phyloP scores from a whole-genome alignment of 64 coral and sea anemone genomes.

The Catalaphyllia jardinei region DNA sequence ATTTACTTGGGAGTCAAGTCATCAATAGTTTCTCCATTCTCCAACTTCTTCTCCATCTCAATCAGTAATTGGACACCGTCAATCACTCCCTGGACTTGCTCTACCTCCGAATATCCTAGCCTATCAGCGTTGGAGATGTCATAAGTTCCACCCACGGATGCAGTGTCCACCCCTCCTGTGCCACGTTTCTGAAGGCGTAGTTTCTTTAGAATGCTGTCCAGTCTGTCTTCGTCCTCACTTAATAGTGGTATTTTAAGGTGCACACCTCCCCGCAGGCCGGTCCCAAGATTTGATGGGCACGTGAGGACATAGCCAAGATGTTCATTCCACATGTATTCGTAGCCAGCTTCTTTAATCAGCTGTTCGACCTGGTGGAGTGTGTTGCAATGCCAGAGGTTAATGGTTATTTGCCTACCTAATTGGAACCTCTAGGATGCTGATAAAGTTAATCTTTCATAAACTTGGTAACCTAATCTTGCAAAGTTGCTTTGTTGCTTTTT shows the following conservation, averaged over 20 bases:
- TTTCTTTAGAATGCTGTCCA: conserved; percentile 72
- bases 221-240: conserved; percentile 64
- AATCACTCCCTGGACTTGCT: conserved; percentile 75
- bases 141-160: conserved; percentile 85
- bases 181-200: conserved; percentile 83
- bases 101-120: conserved; percentile 78
- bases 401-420: too few relatives aligned
- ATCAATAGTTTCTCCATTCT: conserved; percentile 75
- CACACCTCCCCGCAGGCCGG: conserved; percentile 84
- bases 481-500: too few relatives aligned
- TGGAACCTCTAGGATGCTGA: too few relatives aligned
- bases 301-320: conserved; percentile 86
- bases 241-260: conserved; percentile 79
- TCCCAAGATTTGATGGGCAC: conserved; percentile 90
- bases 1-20: conserved; percentile 73
- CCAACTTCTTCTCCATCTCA: conserved; percentile 83
- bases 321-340: conserved; percentile 92
- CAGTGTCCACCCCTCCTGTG: conserved; percentile 90
- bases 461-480: too few relatives aligned
- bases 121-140: conserved; percentile 93
- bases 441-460: too few relatives aligned
- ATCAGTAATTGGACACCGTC: conserved; percentile 75
- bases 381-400: too few relatives aligned
- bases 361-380: conserved; percentile 49
- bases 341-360: conserved; percentile 72